Conservation (phyloP, 2,888 invertebrate genomes). For the Phalangium opilio region DNA sequence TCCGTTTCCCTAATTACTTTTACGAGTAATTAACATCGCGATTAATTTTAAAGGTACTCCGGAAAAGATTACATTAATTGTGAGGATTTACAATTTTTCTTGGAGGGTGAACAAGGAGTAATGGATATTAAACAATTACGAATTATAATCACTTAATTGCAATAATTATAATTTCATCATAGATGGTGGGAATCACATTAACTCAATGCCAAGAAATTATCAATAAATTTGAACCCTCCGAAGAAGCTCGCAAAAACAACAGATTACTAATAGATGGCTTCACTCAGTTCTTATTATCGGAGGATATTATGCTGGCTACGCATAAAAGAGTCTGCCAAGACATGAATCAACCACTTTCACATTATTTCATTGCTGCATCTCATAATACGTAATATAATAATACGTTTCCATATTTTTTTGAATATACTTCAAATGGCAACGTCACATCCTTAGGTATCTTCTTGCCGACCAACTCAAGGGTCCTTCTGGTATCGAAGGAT, state of each 20-base stretch:
- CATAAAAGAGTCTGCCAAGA: constrained; percentile 35
- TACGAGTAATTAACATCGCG: background rate
- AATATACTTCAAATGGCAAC: background rate
- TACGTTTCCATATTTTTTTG: too few relatives aligned
- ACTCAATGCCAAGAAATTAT: constrained; percentile 39
- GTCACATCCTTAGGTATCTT: constrained; percentile 27
- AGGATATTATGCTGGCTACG: constrained; percentile 35
- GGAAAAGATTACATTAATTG: constrained; percentile 39
- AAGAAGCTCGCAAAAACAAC: constrained; percentile 36
- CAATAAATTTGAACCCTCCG: constrained; percentile 39
- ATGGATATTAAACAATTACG: too few relatives aligned
- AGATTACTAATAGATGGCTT: constrained; percentile 41
- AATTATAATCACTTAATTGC: too few relatives aligned
- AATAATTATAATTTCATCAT: constrained; percentile 9
- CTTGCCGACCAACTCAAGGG: constrained; percentile 38
- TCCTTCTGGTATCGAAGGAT: constrained; percentile 37
- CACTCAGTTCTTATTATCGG: constrained; percentile 29
- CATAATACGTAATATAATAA: constrained; percentile 38
- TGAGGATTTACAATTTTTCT: constrained; percentile 40
- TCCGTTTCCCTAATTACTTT: background rate
- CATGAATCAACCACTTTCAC: constrained; percentile 36
- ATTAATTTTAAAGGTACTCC: constrained; percentile 15
- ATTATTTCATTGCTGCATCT: constrained; percentile 37
- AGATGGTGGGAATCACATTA: constrained; percentile 38
- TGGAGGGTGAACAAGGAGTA: constrained; percentile 45